A percentile compares a stretch with the other conserved stretches of the same genome.
Conservation (phyloP, 2,797 vertebrate genomes). For the Coregonus ussuriensis region DNA sequence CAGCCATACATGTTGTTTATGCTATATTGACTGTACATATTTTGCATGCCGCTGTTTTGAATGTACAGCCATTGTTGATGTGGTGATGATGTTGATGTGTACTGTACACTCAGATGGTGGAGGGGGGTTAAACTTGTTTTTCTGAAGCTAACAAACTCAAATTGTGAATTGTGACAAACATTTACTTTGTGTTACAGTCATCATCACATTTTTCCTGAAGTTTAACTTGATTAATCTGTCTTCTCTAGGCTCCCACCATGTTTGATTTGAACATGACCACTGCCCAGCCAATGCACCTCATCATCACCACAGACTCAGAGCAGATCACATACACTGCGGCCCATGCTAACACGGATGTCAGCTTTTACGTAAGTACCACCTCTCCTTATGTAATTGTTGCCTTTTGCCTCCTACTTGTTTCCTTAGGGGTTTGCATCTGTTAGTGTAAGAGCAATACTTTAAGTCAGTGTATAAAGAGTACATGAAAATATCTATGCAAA, state of each 20-base stretch:
- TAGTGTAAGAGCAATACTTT: not conserved
- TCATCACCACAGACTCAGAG: constrained; percentile 53
- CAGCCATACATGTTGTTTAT: constrained; percentile 26
- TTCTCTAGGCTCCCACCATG: not conserved
- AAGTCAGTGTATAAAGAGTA: not conserved
- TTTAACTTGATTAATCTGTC: not conserved
- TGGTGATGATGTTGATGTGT: not conserved
- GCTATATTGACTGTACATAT: constrained; percentile 19
- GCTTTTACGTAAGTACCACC: constrained; percentile 67
- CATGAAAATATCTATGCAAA: not conserved
- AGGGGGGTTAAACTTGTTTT: not conserved
- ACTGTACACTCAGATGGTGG: not conserved
- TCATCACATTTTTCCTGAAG: not conserved
- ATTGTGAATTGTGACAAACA: no score
- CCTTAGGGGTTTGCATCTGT: not conserved
- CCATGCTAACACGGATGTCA: constrained; percentile 12
- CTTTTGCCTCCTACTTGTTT: not conserved
- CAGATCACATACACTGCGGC: accelerated
- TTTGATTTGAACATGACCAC: constrained; percentile 26
- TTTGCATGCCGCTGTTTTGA: constrained; percentile 11
- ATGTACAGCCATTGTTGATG: constrained; percentile 12
- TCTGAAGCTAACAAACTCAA: not conserved
- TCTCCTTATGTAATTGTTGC: not conserved
- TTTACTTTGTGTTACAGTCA: not conserved
- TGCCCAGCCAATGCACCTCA: constrained; percentile 57